Percentiles rank a stretch among this genome's conserved stretches.
These are phyloP conservation scores for Drosophila kuntzei DNA, from an alignment of 2,888 invertebrate species.

Conservation along the genomic window DNA sequence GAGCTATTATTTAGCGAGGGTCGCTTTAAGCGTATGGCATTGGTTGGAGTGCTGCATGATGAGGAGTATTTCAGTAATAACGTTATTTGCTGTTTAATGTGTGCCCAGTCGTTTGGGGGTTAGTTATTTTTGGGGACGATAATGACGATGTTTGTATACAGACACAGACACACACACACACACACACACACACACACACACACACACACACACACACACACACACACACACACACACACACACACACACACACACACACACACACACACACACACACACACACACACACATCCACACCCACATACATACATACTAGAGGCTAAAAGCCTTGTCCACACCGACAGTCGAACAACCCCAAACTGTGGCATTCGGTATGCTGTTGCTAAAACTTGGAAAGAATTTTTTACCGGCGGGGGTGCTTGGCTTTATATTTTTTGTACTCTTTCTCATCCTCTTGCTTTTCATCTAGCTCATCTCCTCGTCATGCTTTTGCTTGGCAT, in stretches of 20 bases:
- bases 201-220: constrained; percentile 6
- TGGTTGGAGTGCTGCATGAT: constrained; percentile 16
- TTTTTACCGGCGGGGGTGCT: constrained; percentile 64
- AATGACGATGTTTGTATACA: constrained; percentile 44
- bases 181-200: not conserved
- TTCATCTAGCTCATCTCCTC: constrained; percentile 18
- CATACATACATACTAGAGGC: constrained; percentile 1
- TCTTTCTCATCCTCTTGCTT: constrained; percentile 6
- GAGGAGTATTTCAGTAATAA: constrained; percentile 32
- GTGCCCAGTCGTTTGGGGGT: constrained; percentile 55
- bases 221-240: constrained; percentile 1
- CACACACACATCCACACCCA: constrained; percentile 5
- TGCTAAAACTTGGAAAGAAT: constrained; percentile 62
- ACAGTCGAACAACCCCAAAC: constrained; percentile 52
- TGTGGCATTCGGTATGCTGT: constrained; percentile 45
- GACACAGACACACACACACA: constrained; percentile 4
- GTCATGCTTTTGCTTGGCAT: constrained; percentile 40
- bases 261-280: constrained; percentile 1
- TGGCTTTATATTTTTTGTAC: constrained; percentile 25
- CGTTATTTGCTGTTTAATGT: constrained; percentile 26
- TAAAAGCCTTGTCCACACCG: not conserved
- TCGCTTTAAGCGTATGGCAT: constrained; percentile 36
- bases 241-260: constrained; percentile 12
- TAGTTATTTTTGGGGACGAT: constrained; percentile 74
- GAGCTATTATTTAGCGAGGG: constrained; percentile 51